phyloP scores from a whole-genome alignment of 2,113 vertebrate species.

The Sylvicapra grimmia region DNA sequence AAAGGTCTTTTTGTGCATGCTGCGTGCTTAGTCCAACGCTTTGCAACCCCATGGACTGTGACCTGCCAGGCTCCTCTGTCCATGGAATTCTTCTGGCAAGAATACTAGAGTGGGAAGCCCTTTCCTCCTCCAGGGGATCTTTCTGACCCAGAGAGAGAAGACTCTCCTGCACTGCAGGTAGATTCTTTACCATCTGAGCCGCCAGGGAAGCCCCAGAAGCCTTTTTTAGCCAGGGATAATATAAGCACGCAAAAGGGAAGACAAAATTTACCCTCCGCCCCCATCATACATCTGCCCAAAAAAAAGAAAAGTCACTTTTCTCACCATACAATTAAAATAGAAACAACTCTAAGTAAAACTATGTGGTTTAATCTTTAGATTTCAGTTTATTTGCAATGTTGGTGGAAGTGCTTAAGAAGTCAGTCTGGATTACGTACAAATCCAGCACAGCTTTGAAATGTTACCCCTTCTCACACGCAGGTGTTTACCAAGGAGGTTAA shows the following conservation, averaged over 20 bases:
- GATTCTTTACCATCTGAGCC: not conserved
- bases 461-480: fast-evolving
- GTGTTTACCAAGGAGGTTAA: not conserved
- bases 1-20: not conserved
- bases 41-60: not conserved
- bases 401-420: not conserved
- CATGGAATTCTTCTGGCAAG: not conserved
- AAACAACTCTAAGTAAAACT: not conserved
- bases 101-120: not conserved
- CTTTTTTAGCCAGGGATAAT: not conserved
- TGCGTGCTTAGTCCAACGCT: not conserved
- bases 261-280: fast-evolving
- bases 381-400: not conserved
- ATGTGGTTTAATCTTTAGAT: too few species aligned
- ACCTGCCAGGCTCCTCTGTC: not conserved
- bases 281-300: fast-evolving
- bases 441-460: not conserved
- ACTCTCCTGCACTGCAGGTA: not conserved
- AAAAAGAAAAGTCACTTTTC: not conserved
- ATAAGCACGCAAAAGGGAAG: fast-evolving
- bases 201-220: not conserved
- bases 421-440: not conserved
- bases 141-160: not conserved
- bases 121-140: not conserved
- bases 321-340: not conserved